Evolutionary conservation across 1,140 invertebrate genomes (phyloP).

Genomic region (Penaeus vannamei): DNA sequence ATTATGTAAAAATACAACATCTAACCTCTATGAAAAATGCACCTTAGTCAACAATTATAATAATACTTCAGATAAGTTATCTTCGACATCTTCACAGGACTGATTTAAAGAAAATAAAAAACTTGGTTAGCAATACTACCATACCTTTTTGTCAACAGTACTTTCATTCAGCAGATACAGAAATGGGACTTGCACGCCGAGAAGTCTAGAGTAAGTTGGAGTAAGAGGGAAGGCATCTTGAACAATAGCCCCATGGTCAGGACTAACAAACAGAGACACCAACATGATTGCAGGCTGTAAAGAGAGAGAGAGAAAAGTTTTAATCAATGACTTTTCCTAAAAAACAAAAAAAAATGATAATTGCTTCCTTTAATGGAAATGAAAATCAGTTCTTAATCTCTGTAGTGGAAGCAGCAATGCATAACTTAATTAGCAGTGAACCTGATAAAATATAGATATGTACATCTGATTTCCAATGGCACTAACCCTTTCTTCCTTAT

Average conservation of each 20-base stretch:
- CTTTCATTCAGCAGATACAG: constrained; percentile 72
- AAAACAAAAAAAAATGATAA: background rate
- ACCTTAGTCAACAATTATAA: no score
- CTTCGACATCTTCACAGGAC: no score
- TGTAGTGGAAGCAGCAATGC: background rate
- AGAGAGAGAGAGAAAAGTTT: constrained; percentile 14
- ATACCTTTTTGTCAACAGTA: constrained; percentile 49
- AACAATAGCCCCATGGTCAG: constrained; percentile 81
- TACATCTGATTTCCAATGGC: background rate
- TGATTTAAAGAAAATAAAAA: background rate
- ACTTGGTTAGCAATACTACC: background rate
- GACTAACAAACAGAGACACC: constrained; percentile 80
- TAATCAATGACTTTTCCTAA: background rate
- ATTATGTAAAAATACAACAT: no score
- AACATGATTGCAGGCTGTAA: constrained; percentile 75
- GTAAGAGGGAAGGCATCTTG: constrained; percentile 79
- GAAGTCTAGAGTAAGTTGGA: constrained; percentile 69
- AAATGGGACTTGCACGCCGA: constrained; percentile 75
- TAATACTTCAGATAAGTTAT: background rate
- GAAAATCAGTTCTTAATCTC: background rate
- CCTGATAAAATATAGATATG: background rate
- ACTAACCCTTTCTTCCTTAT: constrained; percentile 52
- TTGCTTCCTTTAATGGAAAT: background rate
- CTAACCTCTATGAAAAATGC: no score
- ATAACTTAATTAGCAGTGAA: background rate